Conservation (phyloP, 2,113 vertebrate genomes). For the Podocnemis expansa region DNA sequence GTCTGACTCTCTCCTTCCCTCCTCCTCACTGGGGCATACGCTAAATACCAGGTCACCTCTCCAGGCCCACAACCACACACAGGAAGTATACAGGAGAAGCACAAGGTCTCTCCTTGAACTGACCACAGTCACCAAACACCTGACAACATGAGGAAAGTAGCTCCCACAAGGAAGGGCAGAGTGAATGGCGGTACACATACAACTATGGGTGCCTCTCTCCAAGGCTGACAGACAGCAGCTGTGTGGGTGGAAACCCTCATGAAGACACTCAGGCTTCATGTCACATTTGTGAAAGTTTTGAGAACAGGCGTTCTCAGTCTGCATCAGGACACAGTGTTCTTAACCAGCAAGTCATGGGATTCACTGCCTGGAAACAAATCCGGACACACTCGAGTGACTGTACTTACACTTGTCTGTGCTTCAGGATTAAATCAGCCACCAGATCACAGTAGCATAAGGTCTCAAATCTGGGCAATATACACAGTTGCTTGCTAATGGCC, state of each 20-base stretch:
- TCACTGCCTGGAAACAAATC: background rate
- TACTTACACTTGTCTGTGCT: background rate
- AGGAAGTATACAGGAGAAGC: no score
- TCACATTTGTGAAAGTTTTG: accelerated
- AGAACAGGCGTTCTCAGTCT: background rate
- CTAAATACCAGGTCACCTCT: background rate
- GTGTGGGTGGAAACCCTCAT: background rate
- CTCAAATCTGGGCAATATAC: background rate
- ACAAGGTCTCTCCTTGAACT: background rate
- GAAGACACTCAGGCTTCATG: background rate
- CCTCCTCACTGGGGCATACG: background rate
- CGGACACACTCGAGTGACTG: background rate
- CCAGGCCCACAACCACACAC: background rate
- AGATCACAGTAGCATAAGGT: background rate
- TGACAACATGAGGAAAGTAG: background rate
- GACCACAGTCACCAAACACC: background rate
- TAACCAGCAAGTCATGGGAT: accelerated
- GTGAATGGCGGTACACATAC: background rate
- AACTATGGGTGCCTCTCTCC: background rate
- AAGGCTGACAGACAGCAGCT: background rate
- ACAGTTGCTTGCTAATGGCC: background rate
- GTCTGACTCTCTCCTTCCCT: background rate
- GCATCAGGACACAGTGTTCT: background rate
- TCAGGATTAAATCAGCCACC: background rate
- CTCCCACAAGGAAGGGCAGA: background rate